A percentile compares a stretch with the other conserved stretches of the same genome.
These are phyloP conservation scores for Myotis brandtii DNA, from an alignment of 2,113 vertebrate genomes.

Conservation along the genomic window DNA sequence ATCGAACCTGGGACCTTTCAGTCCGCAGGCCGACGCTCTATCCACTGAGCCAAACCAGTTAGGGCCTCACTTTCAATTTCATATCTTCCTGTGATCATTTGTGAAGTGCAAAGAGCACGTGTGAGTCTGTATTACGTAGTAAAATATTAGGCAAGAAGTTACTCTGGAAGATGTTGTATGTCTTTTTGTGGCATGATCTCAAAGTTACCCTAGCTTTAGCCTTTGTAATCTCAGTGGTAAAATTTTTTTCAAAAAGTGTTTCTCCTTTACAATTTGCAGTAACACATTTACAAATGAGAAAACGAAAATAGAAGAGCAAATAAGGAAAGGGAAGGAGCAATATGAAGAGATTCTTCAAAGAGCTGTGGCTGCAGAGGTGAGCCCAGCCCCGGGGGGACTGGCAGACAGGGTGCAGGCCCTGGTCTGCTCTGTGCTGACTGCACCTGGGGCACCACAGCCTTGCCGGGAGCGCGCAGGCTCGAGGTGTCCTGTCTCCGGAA, in stretches of 20 bases:
- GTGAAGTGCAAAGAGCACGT: neutral
- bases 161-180: neutral
- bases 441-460: fast-evolving
- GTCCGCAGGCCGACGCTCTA: no score
- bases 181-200: neutral
- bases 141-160: neutral
- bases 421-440: neutral
- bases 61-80: neutral
- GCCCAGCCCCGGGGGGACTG: neutral
- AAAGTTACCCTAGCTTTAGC: neutral
- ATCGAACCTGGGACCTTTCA: no score
- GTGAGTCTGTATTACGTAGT: neutral
- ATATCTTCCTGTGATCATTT: neutral
- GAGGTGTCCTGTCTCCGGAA: neutral
- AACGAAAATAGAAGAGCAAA: constrained; percentile 89
- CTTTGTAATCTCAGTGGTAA: neutral
- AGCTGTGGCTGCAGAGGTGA: constrained; percentile 90
- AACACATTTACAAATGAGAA: constrained; percentile 89
- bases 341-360: constrained; percentile 84
- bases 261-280: constrained; percentile 81
- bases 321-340: constrained; percentile 83
- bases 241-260: neutral
- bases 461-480: fast-evolving
- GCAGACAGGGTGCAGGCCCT: fast-evolving
- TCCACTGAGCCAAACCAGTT: no score